Evolutionary conservation across 2,113 vertebrate species (phyloP).

Genomic region (Saimiri boliviensis): DNA sequence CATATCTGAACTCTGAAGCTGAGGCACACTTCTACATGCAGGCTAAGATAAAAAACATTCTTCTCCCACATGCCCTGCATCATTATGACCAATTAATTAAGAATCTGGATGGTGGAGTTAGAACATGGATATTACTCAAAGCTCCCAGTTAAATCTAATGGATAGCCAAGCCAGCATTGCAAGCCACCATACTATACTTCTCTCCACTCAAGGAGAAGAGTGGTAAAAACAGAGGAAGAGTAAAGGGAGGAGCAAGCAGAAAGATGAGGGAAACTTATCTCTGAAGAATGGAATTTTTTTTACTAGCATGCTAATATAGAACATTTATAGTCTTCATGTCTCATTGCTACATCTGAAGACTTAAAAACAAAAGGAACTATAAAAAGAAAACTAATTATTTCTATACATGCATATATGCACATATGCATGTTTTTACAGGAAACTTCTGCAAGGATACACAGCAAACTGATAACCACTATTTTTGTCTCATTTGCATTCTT

Average conservation of each 20-base stretch:
- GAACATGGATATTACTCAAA: neutral
- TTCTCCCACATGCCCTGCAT: neutral
- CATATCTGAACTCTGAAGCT: neutral
- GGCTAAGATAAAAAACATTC: neutral
- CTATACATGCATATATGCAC: neutral
- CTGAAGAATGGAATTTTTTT: constrained; percentile 13
- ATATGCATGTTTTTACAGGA: neutral
- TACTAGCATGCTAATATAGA: neutral
- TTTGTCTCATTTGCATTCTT: neutral
- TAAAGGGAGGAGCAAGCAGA: neutral
- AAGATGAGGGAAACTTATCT: neutral
- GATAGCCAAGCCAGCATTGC: neutral
- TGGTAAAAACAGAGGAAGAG: neutral
- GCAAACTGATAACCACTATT: constrained; percentile 6
- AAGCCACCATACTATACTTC: neutral
- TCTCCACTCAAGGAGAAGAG: neutral
- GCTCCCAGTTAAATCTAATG: neutral
- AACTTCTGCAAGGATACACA: neutral
- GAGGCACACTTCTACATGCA: neutral
- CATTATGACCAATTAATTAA: constrained; percentile 27
- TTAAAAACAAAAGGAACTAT: neutral
- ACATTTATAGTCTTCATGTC: neutral
- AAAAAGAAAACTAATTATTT: constrained; percentile 44
- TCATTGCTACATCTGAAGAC: neutral
- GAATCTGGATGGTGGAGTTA: neutral